Evolutionary conservation across 1,140 invertebrate species (phyloP).

Genomic region (Zaprionus capensis): DNA sequence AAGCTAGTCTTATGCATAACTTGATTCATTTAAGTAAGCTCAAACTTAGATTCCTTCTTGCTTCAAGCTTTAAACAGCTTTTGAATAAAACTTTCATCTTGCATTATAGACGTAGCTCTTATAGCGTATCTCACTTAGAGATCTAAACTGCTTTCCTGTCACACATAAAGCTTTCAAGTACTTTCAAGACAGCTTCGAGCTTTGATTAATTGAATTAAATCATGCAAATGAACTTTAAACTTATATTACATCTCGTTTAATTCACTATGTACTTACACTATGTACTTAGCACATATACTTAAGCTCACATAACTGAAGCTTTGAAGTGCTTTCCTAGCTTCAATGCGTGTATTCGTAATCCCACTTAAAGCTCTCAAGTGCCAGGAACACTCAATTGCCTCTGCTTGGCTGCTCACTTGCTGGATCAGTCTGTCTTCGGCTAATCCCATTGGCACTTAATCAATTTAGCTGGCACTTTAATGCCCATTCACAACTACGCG

Average conservation of each 20-base stretch:
- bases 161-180: background rate
- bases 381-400: background rate
- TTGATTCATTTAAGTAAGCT: background rate
- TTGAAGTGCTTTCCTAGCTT: background rate
- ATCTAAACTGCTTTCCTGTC: too few relatives aligned
- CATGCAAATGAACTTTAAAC: too few relatives aligned
- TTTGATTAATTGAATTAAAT: background rate
- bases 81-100: background rate
- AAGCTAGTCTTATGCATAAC: background rate
- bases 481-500: constrained; percentile 10
- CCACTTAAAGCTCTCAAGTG: constrained; percentile 1
- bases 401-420: constrained; percentile 2
- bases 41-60: background rate
- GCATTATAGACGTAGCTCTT: background rate
- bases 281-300: too few relatives aligned
- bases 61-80: background rate
- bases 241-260: background rate
- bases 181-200: background rate
- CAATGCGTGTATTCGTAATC: background rate
- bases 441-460: constrained; percentile 18
- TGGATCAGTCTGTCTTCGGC: background rate
- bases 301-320: too few relatives aligned
- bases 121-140: background rate
- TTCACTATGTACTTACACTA: too few relatives aligned
- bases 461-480: constrained; percentile 31